Conservation (phyloP, 2,113 vertebrate genomes). For the Gavia stellata region DNA sequence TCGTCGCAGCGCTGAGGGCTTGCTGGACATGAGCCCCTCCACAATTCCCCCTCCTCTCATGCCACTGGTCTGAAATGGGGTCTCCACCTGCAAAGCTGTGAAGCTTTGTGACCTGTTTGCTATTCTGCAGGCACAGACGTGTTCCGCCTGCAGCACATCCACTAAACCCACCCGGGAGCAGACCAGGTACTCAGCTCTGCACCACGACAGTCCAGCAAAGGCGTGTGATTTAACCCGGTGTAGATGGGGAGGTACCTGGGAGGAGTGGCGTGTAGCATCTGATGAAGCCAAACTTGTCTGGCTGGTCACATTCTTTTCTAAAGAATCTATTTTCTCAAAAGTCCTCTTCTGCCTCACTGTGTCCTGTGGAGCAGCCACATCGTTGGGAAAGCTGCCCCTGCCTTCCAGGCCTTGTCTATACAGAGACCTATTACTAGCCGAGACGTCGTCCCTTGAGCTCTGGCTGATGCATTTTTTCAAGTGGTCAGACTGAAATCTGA, state of each 20-base stretch:
- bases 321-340: slow-evolving; percentile 87
- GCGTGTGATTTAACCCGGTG: accelerated
- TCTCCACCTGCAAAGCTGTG: not conserved
- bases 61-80: not conserved
- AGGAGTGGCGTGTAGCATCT: slow-evolving; percentile 64
- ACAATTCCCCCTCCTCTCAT: not conserved
- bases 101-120: not conserved
- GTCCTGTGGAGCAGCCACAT: slow-evolving; percentile 56
- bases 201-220: not conserved
- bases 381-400: slow-evolving; percentile 32
- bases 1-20: not conserved
- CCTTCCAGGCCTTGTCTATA: slow-evolving; percentile 59
- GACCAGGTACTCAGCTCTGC: not conserved
- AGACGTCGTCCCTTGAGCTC: slow-evolving; percentile 75
- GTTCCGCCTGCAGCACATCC: not conserved
- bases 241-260: slow-evolving; percentile 72
- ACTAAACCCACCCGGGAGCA: not conserved
- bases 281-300: slow-evolving; percentile 77
- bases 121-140: not conserved
- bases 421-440: slow-evolving; percentile 68
- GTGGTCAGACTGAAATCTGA: slow-evolving; percentile 77
- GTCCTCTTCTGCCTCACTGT: slow-evolving; percentile 84
- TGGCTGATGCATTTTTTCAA: slow-evolving; percentile 69
- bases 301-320: slow-evolving; percentile 82
- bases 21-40: not conserved